Percentiles rank a stretch among this genome's conserved stretches.
These are phyloP conservation scores for Delphinapterus leucas DNA, from an alignment of 2,113 vertebrate genomes.

Conservation along the genomic window DNA sequence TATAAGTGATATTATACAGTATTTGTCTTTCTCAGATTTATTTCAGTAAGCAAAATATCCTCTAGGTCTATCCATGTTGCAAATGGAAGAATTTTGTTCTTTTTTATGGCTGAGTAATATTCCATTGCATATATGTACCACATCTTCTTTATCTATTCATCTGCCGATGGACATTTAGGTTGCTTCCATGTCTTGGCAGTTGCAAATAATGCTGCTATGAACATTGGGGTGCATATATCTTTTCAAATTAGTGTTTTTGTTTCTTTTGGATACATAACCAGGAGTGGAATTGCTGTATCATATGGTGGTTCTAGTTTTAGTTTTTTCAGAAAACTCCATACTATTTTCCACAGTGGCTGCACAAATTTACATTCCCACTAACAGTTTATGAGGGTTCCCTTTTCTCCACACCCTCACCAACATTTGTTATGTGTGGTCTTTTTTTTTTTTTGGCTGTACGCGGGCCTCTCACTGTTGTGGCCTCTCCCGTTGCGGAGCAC, in stretches of 20 bases:
- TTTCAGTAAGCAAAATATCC: not conserved
- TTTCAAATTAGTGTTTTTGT: not conserved
- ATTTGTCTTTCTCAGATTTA: not conserved
- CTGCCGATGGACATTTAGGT: not conserved
- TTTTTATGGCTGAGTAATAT: not conserved
- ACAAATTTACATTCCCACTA: not conserved
- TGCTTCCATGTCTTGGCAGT: not conserved
- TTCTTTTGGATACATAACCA: accelerated
- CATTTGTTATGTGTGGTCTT: not conserved
- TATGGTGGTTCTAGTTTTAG: not conserved
- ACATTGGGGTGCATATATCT: not conserved
- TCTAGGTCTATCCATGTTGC: not conserved
- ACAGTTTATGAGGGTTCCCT: not conserved
- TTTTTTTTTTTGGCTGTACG: not conserved
- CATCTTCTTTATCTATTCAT: not conserved
- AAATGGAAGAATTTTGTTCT: not conserved
- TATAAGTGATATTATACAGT: not conserved
- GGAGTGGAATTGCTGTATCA: not conserved
- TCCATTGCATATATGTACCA: not conserved
- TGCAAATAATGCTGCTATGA: not conserved
- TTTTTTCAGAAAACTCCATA: not conserved
- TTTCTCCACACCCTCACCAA: not conserved
- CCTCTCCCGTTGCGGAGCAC: too few relatives aligned
- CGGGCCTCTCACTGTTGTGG: too few relatives aligned
- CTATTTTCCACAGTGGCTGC: not conserved